Evolutionary conservation across 2,888 invertebrate species (phyloP), one percentile per base, ranked within the genome.

Genomic region (Eupsilia transversa): DNA sequence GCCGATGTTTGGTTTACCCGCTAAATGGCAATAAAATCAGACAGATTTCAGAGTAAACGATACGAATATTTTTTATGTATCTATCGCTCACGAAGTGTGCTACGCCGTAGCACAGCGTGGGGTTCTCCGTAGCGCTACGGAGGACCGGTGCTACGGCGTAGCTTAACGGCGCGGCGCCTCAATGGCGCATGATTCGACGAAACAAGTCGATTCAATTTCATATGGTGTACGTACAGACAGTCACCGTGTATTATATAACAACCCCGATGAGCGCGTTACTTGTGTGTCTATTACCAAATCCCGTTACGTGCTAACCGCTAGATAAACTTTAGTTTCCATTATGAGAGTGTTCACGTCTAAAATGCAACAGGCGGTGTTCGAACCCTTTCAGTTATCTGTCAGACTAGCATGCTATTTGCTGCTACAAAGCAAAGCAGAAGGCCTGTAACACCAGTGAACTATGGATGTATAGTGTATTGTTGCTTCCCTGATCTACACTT

Each of bases 31-130:
- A n/a, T 33, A 27, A 27, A 57, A 56, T 20, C 7, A 27, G 20
- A 27, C 20, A 27, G n/a, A 56, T 35, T 66, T 54, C 7, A 35
- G 35, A 57, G 20, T 35, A 57, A 12, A 41, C 5, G 9, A n/a
- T 35, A 33, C 17, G 20, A 56, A 17, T 35, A 33, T n/a, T 66
- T 66, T 17, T 54, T 27, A n/a, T 35, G 7, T 12, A 61, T n/a
- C 33, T 66, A 12, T 20, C 20, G 4, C n/a, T 52, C 35, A 14
- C 14, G 2, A 67, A 23, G 10, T 30, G 6, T 60, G 61, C 61
- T 67, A 67, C 59, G 23, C 17, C 67, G 61, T 67, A 60, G 67
- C 60, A 38, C 9, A 67, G 20, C 14, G 20, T 27, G 9, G 5
- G 9, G 35, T 43, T 63, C 63, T 23, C 7, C 23, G 63, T 63